phyloP scores from a whole-genome alignment of 2,888 invertebrate species.

The Cheilosia scutellata region DNA sequence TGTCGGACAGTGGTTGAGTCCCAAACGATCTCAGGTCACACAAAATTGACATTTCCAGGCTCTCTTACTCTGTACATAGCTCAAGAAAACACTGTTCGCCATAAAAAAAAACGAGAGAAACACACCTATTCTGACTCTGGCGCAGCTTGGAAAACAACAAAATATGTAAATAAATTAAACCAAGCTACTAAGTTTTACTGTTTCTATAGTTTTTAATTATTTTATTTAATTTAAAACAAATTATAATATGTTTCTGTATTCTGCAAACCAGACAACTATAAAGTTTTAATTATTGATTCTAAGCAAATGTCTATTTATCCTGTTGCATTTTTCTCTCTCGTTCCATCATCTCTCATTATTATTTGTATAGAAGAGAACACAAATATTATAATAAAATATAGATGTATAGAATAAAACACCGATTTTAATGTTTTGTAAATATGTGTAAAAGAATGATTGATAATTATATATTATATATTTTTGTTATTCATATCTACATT shows the following conservation, averaged over 20 bases:
- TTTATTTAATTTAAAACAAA: conserved; percentile 24
- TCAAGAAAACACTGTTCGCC: conserved; percentile 40
- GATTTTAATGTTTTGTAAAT: conserved; percentile 36
- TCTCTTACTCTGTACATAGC: conserved; percentile 50
- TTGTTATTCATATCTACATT: conserved; percentile 62
- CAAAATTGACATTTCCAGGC: conserved; percentile 44
- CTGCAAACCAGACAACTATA: conserved; percentile 36
- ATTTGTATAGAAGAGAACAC: conserved; percentile 27
- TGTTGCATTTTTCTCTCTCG: conserved; percentile 57
- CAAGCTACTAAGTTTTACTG: conserved; percentile 36
- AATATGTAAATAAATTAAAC: conserved; percentile 49
- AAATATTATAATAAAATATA: conserved; percentile 14
- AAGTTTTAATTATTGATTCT: conserved; percentile 56
- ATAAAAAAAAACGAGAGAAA: conserved; percentile 36
- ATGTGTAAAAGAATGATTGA: conserved; percentile 25
- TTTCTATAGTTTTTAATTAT: conserved; percentile 47
- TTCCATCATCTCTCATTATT: conserved; percentile 29
- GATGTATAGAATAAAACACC: conserved; percentile 21
- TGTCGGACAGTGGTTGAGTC: conserved; percentile 38
- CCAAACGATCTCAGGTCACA: conserved; percentile 67
- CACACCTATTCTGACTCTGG: neutral
- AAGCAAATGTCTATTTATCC: conserved; percentile 45
- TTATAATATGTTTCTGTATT: conserved; percentile 23
- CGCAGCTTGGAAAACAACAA: conserved; percentile 18
- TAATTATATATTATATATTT: conserved; percentile 44